Evolutionary conservation across 2,113 vertebrate genomes (phyloP), one percentile per base, ranked within the genome.

Genomic region (Oncorhynchus masou): DNA sequence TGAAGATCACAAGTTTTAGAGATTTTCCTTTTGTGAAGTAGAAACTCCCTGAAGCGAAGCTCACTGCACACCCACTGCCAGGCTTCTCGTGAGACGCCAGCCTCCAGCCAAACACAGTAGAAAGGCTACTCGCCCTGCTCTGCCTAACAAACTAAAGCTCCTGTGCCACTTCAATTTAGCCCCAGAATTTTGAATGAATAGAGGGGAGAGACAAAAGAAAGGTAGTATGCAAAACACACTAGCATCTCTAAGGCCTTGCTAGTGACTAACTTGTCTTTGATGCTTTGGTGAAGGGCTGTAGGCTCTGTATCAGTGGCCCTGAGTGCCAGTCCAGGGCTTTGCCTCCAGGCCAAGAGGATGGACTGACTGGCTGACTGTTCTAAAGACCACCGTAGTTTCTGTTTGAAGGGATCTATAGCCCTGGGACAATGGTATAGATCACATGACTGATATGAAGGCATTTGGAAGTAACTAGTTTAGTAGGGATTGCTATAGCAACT

Each of bases 61-160:
- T n/a, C 6, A 19, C 34, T 64, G 77, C 87, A 92, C 86, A 83
- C 88, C 86, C 86, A 89, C 90, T 51, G 68, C 25, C 73, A 82
- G 77, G 54, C 4, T 16, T 83, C 91, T 88, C 82, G 20, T 80
- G 86, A 88, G 87, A 89, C 77, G 74, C 16, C 7, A 81, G 87
- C 83, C 88, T 82, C 59, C 75, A 75, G 88, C 87, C 81, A 57
- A 79, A 81, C 81, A 68, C 77, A 88, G 84, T 90, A 68, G 88
- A 89, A 87, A 84, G 86, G 79, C 76, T 88, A 81, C 74, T 75
- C 77, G 31, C 78, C 79, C 62, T 75, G 83, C 81, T 82, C 80
- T 80, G 83, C 81, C 87, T 82, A 84, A 89, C 75, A 71, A 69
- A 70, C 73, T 76, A 78, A 85, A 85, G 77, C 73, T 87, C 59